Percentiles rank a stretch among this genome's conserved stretches.
phyloP scores from a whole-genome alignment of 2,113 vertebrate genomes.

The Prietella phreatophila region DNA sequence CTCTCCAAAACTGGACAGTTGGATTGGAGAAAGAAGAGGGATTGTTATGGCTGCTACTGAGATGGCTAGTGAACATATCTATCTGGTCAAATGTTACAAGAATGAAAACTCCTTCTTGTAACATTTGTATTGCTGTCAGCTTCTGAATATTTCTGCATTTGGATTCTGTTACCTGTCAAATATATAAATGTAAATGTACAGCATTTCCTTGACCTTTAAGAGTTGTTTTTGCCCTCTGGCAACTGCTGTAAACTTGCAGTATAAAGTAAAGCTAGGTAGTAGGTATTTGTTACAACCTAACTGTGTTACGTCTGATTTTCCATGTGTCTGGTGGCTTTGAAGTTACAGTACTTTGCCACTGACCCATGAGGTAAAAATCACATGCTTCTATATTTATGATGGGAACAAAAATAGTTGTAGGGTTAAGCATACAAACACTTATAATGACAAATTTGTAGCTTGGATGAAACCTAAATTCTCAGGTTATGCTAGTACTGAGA shows the following conservation, averaged over 20 bases:
- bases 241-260: not conserved
- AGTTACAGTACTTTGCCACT: not conserved
- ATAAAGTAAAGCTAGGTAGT: not conserved
- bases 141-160: not conserved
- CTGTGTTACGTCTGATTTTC: not conserved
- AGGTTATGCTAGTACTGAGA: not conserved
- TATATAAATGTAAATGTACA: not conserved
- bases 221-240: not conserved
- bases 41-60: not conserved
- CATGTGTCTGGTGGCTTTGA: not conserved
- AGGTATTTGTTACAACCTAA: not conserved
- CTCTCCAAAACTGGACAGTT: not conserved
- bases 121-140: not conserved
- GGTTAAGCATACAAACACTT: not conserved
- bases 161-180: not conserved
- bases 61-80: not conserved
- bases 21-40: not conserved
- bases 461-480: not conserved
- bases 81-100: too few relatives aligned
- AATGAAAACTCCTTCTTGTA: not conserved
- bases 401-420: not conserved
- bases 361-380: not conserved
- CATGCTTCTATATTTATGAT: not conserved
- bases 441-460: not conserved
- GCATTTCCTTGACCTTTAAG: not conserved